A percentile compares a stretch with the other conserved stretches of the same genome.
Evolutionary conservation across 2,888 invertebrate species (phyloP).

Genomic region (Hemicrepidius hirtus): DNA sequence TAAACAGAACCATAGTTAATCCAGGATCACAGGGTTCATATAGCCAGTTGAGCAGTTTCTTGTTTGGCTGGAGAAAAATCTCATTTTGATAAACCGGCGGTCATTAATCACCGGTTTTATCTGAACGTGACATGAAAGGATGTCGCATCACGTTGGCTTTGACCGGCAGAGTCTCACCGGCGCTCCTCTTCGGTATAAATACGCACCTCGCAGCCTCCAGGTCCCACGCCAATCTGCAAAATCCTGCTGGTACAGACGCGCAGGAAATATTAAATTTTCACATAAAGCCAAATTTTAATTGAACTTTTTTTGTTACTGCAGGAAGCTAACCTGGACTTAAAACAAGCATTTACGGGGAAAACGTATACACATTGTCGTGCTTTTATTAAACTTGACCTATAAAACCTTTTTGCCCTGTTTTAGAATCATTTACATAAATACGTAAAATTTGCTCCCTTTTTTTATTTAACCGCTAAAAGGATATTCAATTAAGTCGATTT

Average conservation of each 20-base stretch:
- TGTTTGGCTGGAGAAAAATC: slow-evolving; percentile 67
- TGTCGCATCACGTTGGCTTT: slow-evolving; percentile 66
- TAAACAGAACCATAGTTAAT: slow-evolving; percentile 60
- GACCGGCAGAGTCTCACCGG: slow-evolving; percentile 63
- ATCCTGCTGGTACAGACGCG: slow-evolving; percentile 54
- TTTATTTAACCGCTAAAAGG: no score
- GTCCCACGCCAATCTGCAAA: slow-evolving; percentile 63
- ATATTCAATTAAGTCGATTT: no score
- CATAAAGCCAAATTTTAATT: slow-evolving; percentile 50
- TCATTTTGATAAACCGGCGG: slow-evolving; percentile 69
- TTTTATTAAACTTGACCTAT: slow-evolving; percentile 2
- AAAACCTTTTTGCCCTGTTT: not conserved
- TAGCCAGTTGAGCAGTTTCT: slow-evolving; percentile 62
- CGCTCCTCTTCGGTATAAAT: slow-evolving; percentile 53
- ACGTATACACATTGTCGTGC: not conserved
- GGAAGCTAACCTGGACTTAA: slow-evolving; percentile 3
- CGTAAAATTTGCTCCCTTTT: no score
- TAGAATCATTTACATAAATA: no score
- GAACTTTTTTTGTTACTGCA: slow-evolving; percentile 42
- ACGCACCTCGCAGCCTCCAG: slow-evolving; percentile 60
- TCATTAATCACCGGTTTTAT: slow-evolving; percentile 71
- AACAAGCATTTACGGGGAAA: slow-evolving; percentile 1
- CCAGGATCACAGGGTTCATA: slow-evolving; percentile 62
- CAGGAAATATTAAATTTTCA: slow-evolving; percentile 54
- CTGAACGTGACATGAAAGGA: slow-evolving; percentile 70